A percentile compares a stretch with the other conserved stretches of the same genome.
phyloP scores from a whole-genome alignment of 2,113 vertebrate genomes.

The Equus quagga region DNA sequence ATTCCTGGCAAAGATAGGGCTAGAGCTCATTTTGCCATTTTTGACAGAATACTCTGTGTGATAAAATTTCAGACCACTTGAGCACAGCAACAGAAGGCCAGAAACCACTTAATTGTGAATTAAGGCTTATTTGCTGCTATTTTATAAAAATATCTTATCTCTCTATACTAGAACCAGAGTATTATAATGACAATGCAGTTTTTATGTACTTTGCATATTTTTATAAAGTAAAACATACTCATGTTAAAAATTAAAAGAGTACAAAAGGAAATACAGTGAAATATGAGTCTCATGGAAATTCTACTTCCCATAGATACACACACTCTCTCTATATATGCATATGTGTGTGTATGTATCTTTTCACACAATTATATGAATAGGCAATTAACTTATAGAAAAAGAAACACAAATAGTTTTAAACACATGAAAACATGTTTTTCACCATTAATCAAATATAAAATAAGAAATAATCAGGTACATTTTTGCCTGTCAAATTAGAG shows the following conservation, averaged over 20 bases:
- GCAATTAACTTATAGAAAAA: background rate
- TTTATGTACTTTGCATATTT: background rate
- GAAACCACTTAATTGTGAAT: background rate
- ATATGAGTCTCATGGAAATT: background rate
- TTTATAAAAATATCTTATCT: background rate
- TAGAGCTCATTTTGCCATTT: background rate
- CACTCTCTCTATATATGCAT: background rate
- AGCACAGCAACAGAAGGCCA: background rate
- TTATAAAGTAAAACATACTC: background rate
- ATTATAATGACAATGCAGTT: background rate
- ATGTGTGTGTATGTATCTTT: background rate
- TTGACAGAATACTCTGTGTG: background rate
- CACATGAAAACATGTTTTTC: background rate
- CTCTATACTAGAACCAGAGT: background rate
- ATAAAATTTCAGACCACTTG: background rate
- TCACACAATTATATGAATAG: background rate
- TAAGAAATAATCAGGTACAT: background rate
- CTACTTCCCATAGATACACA: background rate
- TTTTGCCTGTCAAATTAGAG: background rate
- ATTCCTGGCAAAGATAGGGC: background rate
- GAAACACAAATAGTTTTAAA: background rate
- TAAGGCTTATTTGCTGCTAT: background rate
- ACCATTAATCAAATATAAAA: background rate
- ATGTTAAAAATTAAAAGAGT: background rate
- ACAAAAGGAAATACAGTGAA: background rate